Evolutionary conservation across 1,140 invertebrate species (phyloP), one percentile per base, ranked within the genome.

Genomic region (Tribolium madens): DNA sequence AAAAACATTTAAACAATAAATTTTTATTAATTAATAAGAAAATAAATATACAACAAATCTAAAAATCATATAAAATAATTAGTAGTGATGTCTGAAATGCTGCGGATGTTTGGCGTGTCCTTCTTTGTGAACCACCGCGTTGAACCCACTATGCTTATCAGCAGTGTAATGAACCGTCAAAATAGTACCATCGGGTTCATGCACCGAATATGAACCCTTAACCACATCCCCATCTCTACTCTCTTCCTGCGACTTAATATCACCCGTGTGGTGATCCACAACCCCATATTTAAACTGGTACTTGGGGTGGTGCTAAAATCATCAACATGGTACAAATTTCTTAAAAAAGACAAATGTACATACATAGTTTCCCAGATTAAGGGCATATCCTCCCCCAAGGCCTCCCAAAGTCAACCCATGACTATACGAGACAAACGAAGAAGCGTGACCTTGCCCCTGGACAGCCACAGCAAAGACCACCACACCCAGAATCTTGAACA

Each of bases 161-260:
- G 91, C 91, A 0, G 90, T 91, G 83, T 93, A 93, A 80, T 91
- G 89, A 53, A 92, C 91, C 36, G 87, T 88, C 78, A 87, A 85
- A 42, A 87, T 83, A 73, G 85, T 86, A 76, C 88, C 88, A 77
- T 89, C 88, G 21, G 88, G 85, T 77, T 88, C 87, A n/a, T 87
- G 83, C 53, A 71, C 0, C 0, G 42, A 48, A 26, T 73, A 73
- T 6, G 12, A 10, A 10, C 71, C 71, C 6, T 50, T 36, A 26
- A 73, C 76, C 1, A 70, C 68, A 33, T 85, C 84, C 1, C 86
- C 85, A 57, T 85, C 81, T 7, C 84, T 60, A n/a, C 72, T 80
- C 75, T 85, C 84, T 53, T 78, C 72, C n/a, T 86, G 85, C 9
- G 79, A 78, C 64, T 86, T 86, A 21, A 84, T 76, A 72, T 86